phyloP scores from a whole-genome alignment of 2,113 vertebrate genomes.

The Galeopterus variegatus region DNA sequence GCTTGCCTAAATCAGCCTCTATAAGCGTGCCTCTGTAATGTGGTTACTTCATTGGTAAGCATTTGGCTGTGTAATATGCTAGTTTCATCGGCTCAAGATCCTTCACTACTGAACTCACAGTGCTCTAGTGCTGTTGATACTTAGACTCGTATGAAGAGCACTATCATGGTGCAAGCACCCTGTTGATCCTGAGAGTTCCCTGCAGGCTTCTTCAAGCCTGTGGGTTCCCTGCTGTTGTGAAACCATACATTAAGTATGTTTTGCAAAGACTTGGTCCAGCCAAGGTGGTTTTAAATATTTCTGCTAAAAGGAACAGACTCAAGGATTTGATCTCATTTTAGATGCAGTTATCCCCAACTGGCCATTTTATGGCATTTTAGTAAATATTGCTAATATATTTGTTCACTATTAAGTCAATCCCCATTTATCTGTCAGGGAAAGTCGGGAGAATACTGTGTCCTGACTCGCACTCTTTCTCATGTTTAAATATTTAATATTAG shows the following conservation, averaged over 20 bases:
- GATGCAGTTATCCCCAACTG: background rate
- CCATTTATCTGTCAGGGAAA: constrained; percentile 1
- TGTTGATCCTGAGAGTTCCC: background rate
- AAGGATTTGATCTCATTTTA: constrained; percentile 53
- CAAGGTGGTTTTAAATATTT: constrained; percentile 61
- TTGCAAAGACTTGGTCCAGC: constrained; percentile 9
- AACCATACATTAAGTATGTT: constrained; percentile 45
- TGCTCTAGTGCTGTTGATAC: background rate
- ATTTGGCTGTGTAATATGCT: background rate
- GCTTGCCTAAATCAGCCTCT: background rate
- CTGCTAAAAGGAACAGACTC: constrained; percentile 18
- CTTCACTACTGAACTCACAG: background rate
- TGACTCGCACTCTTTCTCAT: background rate
- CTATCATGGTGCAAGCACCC: background rate
- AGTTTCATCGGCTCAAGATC: background rate
- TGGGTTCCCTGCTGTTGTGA: background rate
- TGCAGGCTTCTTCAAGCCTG: background rate
- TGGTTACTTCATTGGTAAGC: background rate
- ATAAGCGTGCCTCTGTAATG: background rate
- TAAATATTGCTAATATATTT: constrained; percentile 41
- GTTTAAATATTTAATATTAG: constrained; percentile 57
- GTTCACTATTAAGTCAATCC: constrained; percentile 13
- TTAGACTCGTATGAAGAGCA: background rate
- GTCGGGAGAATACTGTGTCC: background rate
- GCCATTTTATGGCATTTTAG: background rate